Conservation (phyloP, 2,888 invertebrate species). For the Hyppa rectilinea region DNA sequence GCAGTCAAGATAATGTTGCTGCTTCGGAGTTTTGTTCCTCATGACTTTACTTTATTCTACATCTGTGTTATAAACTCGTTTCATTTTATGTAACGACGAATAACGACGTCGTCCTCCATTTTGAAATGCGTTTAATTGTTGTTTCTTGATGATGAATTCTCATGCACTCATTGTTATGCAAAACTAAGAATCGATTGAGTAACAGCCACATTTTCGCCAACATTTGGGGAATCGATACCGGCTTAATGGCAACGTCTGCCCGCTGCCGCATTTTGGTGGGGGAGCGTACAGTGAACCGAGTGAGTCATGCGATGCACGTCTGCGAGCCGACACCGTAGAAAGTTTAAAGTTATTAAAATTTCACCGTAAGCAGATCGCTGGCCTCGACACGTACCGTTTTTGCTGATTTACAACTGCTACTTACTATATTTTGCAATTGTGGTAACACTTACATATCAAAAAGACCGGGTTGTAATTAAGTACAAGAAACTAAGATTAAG, state of each 20-base stretch:
- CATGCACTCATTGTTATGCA: conserved; percentile 65
- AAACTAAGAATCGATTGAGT: conserved; percentile 66
- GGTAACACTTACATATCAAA: conserved; percentile 30
- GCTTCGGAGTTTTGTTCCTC: conserved; percentile 32
- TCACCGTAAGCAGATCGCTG: conserved; percentile 85
- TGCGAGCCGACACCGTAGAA: conserved; percentile 80
- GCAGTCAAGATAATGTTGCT: conserved; percentile 35
- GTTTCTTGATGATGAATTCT: conserved; percentile 55
- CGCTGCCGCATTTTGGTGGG: conserved; percentile 70
- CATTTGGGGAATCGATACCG: conserved; percentile 72
- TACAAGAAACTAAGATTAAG: conserved; percentile 29
- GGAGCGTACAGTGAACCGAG: conserved; percentile 81
- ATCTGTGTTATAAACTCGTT: conserved; percentile 37
- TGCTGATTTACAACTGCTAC: conserved; percentile 74
- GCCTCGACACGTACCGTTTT: conserved; percentile 77
- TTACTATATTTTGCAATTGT: conserved; percentile 55
- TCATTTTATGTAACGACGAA: conserved; percentile 48
- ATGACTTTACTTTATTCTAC: conserved; percentile 32
- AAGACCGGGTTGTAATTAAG: conserved; percentile 26
- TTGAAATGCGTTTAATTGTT: conserved; percentile 57
- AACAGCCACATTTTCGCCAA: conserved; percentile 65
- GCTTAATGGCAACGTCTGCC: conserved; percentile 63
- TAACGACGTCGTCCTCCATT: conserved; percentile 48
- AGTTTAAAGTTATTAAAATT: conserved; percentile 88
- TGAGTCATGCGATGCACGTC: conserved; percentile 73